Percentiles rank a stretch among this genome's conserved stretches.
phyloP scores from a whole-genome alignment of 2,113 vertebrate species.

The Actinemys pallida region DNA sequence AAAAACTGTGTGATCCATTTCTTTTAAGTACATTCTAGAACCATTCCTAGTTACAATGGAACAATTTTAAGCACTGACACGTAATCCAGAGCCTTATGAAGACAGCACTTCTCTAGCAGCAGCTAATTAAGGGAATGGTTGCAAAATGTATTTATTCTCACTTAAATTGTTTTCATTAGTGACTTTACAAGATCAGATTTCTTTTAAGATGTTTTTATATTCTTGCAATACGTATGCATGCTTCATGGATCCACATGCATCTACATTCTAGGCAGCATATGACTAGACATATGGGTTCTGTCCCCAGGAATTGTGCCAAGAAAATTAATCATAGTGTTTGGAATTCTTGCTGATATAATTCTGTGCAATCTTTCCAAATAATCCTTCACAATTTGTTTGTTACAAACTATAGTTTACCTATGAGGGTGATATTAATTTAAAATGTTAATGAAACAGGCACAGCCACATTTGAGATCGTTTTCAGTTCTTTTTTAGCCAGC shows the following conservation, averaged over 20 bases:
- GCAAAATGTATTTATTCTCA: slow-evolving; percentile 11
- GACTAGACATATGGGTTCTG: background rate
- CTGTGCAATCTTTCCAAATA: background rate
- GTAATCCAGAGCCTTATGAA: background rate
- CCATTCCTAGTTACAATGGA: background rate
- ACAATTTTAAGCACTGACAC: background rate
- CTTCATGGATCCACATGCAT: background rate
- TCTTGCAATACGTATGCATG: background rate
- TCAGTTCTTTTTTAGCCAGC: background rate
- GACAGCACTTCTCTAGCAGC: background rate
- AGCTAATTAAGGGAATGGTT: slow-evolving; percentile 8
- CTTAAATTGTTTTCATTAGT: background rate
- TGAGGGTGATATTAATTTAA: background rate
- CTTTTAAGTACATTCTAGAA: slow-evolving; percentile 24
- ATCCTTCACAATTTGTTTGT: background rate
- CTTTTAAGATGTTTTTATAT: background rate
- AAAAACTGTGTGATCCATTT: background rate
- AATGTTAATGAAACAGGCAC: background rate
- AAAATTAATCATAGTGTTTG: background rate
- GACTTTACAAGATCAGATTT: background rate
- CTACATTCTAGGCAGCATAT: background rate
- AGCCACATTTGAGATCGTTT: background rate
- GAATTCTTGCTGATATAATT: slow-evolving; percentile 11
- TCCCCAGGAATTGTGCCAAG: background rate
- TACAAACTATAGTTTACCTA: background rate